Conservation (phyloP, 2,888 invertebrate genomes). For the Antitype chi region DNA sequence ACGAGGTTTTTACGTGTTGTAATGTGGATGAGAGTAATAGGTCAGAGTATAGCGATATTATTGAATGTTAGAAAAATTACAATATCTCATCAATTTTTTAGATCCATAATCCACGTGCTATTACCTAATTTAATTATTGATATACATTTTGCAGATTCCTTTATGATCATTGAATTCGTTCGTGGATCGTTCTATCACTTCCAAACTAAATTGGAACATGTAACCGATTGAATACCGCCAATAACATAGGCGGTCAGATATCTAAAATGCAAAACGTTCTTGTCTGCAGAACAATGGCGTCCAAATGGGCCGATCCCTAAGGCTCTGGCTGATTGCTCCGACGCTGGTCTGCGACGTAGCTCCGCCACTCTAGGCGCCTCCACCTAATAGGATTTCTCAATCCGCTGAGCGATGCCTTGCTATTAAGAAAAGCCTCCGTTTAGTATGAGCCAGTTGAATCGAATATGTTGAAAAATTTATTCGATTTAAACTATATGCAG, state of each 20-base stretch:
- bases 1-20: slow-evolving; percentile 8
- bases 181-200: neutral
- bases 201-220: slow-evolving; percentile 9
- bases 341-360: slow-evolving; percentile 47
- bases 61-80: neutral
- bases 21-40: neutral
- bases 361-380: slow-evolving; percentile 44
- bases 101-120: neutral
- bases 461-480: slow-evolving; percentile 66
- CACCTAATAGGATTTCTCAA: slow-evolving; percentile 76
- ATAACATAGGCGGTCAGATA: slow-evolving; percentile 36
- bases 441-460: slow-evolving; percentile 68
- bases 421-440: slow-evolving; percentile 67
- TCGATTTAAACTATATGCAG: slow-evolving; percentile 8
- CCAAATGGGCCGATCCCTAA: slow-evolving; percentile 77
- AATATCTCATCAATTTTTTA: neutral
- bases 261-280: slow-evolving; percentile 59
- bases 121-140: neutral
- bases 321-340: slow-evolving; percentile 75
- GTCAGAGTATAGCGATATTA: neutral
- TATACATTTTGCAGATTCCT: neutral
- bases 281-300: slow-evolving; percentile 72
- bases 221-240: slow-evolving; percentile 3
- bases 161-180: neutral
- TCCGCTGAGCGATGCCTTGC: slow-evolving; percentile 67